A percentile compares a stretch with the other conserved stretches of the same genome.
These are phyloP conservation scores for Knipowitschia caucasica DNA, from an alignment of 2,797 vertebrate genomes.

Conservation along the genomic window DNA sequence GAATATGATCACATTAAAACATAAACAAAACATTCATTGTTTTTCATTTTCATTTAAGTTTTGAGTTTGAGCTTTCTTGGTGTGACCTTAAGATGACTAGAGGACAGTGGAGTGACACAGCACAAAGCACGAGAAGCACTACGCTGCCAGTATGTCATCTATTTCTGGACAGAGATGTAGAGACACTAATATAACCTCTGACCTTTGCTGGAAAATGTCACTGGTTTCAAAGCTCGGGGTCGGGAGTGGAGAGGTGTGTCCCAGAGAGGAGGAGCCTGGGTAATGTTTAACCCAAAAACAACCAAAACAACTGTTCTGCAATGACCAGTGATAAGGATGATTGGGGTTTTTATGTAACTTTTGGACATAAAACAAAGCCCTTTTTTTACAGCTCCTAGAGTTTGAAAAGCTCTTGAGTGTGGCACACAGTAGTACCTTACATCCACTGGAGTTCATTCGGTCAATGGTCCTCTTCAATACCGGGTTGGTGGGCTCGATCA, in stretches of 20 bases:
- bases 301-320: neutral
- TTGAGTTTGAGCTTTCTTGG: neutral
- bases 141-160: slow-evolving; percentile 23
- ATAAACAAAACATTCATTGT: no score
- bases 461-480: slow-evolving; percentile 84
- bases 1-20: no score
- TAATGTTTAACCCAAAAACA: slow-evolving; percentile 6
- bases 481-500: slow-evolving; percentile 84
- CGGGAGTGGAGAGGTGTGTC: slow-evolving; percentile 8
- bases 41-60: no score
- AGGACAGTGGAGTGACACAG: slow-evolving; percentile 41
- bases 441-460: slow-evolving; percentile 91
- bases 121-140: slow-evolving; percentile 42
- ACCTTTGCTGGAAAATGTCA: slow-evolving; percentile 77
- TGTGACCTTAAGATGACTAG: slow-evolving; percentile 38
- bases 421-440: slow-evolving; percentile 79
- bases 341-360: neutral
- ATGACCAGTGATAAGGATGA: no score
- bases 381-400: neutral
- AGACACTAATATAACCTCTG: slow-evolving; percentile 66
- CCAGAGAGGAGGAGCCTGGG: neutral
- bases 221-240: slow-evolving; percentile 25
- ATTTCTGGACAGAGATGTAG: slow-evolving; percentile 54
- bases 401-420: slow-evolving; percentile 12
- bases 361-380: neutral